Conservation (phyloP, 2,797 vertebrate genomes). For the Sebastes ruberrimus region DNA sequence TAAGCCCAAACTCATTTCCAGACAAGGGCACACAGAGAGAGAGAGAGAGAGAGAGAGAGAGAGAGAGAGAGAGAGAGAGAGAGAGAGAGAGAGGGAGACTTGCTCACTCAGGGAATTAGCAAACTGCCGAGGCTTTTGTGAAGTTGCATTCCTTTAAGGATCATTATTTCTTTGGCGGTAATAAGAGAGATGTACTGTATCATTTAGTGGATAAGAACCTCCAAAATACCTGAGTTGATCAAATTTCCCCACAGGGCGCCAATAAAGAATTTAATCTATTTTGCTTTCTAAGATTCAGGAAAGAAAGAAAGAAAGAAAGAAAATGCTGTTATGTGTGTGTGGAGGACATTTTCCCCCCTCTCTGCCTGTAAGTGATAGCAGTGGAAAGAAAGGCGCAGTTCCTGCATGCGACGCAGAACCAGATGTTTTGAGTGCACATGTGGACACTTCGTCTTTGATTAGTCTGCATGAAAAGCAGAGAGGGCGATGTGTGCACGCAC, state of each 20-base stretch:
- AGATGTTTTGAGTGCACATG: constrained; percentile 77
- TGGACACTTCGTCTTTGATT: constrained; percentile 73
- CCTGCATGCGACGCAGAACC: constrained; percentile 67
- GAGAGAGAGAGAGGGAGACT: neutral
- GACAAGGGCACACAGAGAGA: constrained; percentile 24
- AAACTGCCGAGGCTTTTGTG: constrained; percentile 26
- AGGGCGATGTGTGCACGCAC: constrained; percentile 31
- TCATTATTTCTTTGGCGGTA: constrained; percentile 27
- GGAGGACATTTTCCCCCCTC: constrained; percentile 8
- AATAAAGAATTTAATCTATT: constrained; percentile 39
- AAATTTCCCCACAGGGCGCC: constrained; percentile 3
- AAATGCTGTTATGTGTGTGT: neutral
- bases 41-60: too few relatives aligned
- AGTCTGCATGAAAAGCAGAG: constrained; percentile 60
- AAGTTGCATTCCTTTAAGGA: constrained; percentile 23
- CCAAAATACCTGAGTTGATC: constrained; percentile 25
- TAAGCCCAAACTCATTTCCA: constrained; percentile 46
- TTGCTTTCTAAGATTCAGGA: constrained; percentile 23
- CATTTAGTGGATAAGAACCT: constrained; percentile 8
- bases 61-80: too few relatives aligned
- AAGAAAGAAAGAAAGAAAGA: constrained; percentile 4
- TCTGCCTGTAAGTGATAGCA: constrained; percentile 64
- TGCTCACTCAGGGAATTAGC: constrained; percentile 18
- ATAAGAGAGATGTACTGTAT: neutral
- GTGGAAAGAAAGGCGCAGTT: constrained; percentile 68